phyloP scores from a whole-genome alignment of 2,888 invertebrate genomes.

The Kryphioiulus occultus region DNA sequence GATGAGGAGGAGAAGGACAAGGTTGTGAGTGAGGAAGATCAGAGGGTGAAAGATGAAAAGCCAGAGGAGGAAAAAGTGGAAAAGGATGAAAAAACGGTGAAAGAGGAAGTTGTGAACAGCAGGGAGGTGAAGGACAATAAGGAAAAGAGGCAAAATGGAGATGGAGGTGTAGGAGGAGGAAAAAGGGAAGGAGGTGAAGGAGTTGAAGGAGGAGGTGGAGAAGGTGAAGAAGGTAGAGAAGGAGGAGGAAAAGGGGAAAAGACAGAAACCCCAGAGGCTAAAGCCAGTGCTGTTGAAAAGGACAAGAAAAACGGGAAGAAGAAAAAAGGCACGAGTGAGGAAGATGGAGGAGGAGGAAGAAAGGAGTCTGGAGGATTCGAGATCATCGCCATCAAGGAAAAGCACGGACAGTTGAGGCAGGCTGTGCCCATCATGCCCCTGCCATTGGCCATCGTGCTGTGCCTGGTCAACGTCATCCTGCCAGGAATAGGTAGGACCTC shows the following conservation, averaged over 20 bases:
- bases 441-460: conserved; percentile 61
- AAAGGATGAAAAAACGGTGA: no score
- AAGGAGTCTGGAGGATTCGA: conserved; percentile 51
- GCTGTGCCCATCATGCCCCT: conserved; percentile 65
- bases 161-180: neutral
- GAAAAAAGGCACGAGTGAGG: neutral
- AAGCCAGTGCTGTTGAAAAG: neutral
- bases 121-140: no score
- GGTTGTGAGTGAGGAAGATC: neutral
- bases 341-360: neutral
- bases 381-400: conserved; percentile 49
- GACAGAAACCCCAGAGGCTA: no score
- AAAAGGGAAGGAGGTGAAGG: neutral
- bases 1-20: neutral
- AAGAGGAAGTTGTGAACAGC: neutral
- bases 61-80: neutral
- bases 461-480: conserved; percentile 59
- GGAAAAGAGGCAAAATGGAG: no score
- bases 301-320: neutral
- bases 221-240: no score
- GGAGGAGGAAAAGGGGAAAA: neutral
- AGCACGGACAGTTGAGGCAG: conserved; percentile 53
- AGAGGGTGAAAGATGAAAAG: neutral
- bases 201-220: neutral
- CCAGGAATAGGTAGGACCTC: conserved; percentile 60